Evolutionary conservation across 2,888 invertebrate species (phyloP).

Genomic region (Latrodectus hesperus): DNA sequence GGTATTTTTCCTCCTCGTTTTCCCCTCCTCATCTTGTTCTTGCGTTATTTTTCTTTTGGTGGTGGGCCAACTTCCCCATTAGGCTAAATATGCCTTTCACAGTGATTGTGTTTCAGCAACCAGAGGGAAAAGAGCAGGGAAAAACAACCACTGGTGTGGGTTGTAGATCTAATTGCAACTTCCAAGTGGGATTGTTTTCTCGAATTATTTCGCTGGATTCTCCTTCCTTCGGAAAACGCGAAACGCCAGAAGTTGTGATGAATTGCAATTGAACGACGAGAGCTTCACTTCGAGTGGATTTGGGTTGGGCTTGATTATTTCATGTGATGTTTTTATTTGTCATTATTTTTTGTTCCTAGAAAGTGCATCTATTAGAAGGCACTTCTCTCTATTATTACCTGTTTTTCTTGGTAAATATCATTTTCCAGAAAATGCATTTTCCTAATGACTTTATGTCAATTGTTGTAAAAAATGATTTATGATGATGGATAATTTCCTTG

Average conservation of each 20-base stretch:
- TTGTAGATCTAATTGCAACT: slow-evolving; percentile 21
- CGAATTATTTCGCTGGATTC: background rate
- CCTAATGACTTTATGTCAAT: too few relatives aligned
- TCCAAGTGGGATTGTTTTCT: slow-evolving; percentile 14
- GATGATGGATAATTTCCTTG: too few relatives aligned
- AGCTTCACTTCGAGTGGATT: background rate
- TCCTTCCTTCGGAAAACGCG: background rate
- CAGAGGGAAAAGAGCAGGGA: background rate
- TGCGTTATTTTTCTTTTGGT: slow-evolving; percentile 12
- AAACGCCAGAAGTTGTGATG: slow-evolving; percentile 5
- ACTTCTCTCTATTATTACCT: too few relatives aligned
- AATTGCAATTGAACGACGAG: background rate
- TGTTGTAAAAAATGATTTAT: too few relatives aligned
- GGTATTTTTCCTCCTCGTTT: background rate
- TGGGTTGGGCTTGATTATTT: too few relatives aligned
- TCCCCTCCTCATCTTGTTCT: background rate
- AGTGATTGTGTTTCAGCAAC: slow-evolving; percentile 6
- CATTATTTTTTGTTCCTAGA: too few relatives aligned
- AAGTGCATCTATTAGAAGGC: too few relatives aligned
- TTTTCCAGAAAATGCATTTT: too few relatives aligned
- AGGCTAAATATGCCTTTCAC: slow-evolving; percentile 31
- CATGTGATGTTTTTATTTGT: too few relatives aligned
- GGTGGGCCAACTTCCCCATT: slow-evolving; percentile 27
- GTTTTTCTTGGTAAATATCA: too few relatives aligned
- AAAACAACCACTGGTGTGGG: background rate